Base-by-base conservation (phyloP, 2,888 invertebrate species). In the Morpho deidamia region DNA sequence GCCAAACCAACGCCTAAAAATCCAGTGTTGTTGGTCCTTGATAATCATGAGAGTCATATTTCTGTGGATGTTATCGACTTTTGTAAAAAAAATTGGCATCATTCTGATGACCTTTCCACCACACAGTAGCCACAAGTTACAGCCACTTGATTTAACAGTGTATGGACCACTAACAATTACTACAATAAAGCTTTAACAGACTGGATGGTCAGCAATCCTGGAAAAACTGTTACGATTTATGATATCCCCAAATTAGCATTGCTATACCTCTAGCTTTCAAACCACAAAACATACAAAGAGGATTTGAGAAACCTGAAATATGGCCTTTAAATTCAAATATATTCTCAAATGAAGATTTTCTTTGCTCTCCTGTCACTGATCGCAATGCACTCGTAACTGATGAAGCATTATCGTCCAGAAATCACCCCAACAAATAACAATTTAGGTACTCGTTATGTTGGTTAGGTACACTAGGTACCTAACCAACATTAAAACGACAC, bases 241-340 rank as follows among this genome's bases (percentile, higher is more conserved):
- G 62, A 63, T 46, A 59, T 64, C 41, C 58, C 64, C 5, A 56
- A 60, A 51, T 8, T 66, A 53, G 60, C 59, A 43, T 32, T 33
- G 60, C 62, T 50, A 55, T 60, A 8, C 61, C 60, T 10, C 54
- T 49, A 14, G 63, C 63, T 7, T 62, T 64, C 42, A 66, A 56
- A n/a, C 49, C 11, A 40, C 53, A 56, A 41, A 64, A 64, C 46
- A 63, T 64, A 34, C 56, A 58, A 59, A 59, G 33, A 12, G 62
- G 64, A 58, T 66, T 66, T 55, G 55, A 58, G 59, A 61, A 61
- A 60, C 35, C 60, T 57, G 64, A 63, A 11, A 64, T 66, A 52
- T 63, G 57, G 53, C 63, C 66, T 35, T 60, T 62, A 1, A 62
- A 66, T 54, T 55, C 53, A 48, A 58, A 63, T 38, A 63, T 63